Percentiles rank a stretch among this genome's conserved stretches.
Evolutionary conservation across 2,113 vertebrate species (phyloP).

Genomic region (Oreochromis aureus): DNA sequence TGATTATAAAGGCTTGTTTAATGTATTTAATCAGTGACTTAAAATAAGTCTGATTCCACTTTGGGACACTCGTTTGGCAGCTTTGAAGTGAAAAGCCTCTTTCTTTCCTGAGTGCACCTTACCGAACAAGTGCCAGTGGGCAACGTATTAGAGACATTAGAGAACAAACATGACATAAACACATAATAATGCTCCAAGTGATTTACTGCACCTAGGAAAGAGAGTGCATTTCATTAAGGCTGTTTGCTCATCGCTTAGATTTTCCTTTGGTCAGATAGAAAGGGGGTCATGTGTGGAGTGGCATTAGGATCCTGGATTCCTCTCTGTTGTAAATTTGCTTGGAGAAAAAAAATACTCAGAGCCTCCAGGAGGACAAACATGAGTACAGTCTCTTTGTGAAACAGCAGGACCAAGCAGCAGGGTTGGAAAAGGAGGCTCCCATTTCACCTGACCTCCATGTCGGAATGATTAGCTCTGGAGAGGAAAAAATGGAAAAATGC

Average conservation of each 20-base stretch:
- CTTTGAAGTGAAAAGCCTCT: conserved; percentile 23
- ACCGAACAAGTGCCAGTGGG: not conserved
- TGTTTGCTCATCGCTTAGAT: conserved; percentile 28
- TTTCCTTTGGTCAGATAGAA: conserved; percentile 20
- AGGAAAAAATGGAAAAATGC: conserved; percentile 14
- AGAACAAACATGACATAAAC: conserved; percentile 52
- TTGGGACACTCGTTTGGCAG: not conserved
- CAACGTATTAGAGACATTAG: conserved; percentile 39
- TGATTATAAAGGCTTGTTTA: conserved; percentile 34
- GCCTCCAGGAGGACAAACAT: not conserved
- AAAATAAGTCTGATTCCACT: conserved; percentile 36
- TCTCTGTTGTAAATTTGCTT: not conserved
- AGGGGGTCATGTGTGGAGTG: not conserved
- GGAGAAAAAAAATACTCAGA: not conserved
- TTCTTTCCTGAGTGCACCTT: conserved; percentile 26
- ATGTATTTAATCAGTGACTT: conserved; percentile 39
- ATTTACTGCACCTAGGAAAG: conserved; percentile 44
- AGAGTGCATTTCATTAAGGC: conserved; percentile 48
- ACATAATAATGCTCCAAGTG: conserved; percentile 28
- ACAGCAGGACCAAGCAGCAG: not conserved
- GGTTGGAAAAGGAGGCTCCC: not conserved
- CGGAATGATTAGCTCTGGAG: not conserved
- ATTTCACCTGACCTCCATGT: not conserved
- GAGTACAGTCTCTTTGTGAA: not conserved
- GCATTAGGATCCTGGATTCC: not conserved